phyloP scores from a whole-genome alignment of 2,888 invertebrate species.

The Aphodius sticticus region DNA sequence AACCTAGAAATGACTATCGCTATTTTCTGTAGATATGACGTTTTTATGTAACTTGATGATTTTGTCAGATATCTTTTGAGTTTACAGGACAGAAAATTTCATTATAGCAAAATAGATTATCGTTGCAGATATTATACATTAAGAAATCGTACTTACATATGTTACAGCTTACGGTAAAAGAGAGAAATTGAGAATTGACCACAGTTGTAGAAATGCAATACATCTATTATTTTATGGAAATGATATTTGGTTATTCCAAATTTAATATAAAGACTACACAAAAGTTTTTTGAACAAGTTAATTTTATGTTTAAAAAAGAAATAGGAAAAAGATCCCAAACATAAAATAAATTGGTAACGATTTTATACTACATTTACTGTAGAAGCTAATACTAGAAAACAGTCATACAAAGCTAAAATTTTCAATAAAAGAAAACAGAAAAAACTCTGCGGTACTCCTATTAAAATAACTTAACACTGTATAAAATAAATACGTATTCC shows the following conservation, averaged over 20 bases:
- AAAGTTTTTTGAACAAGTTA: not conserved
- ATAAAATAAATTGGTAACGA: too few relatives aligned
- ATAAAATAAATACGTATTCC: conserved; percentile 5
- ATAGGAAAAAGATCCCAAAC: too few relatives aligned
- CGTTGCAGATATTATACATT: not conserved
- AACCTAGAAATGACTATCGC: not conserved
- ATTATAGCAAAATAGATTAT: not conserved
- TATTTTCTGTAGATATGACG: not conserved
- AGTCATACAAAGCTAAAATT: not conserved
- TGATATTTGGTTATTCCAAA: not conserved
- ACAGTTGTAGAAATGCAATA: not conserved
- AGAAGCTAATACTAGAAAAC: not conserved
- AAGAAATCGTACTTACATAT: not conserved
- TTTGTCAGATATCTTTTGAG: not conserved
- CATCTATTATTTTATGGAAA: not conserved
- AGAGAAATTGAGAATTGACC: not conserved
- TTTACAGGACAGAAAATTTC: not conserved
- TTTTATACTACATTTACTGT: too few relatives aligned
- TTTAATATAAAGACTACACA: not conserved
- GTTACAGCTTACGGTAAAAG: not conserved
- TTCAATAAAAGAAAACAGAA: not conserved
- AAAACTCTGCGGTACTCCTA: conserved; percentile 13
- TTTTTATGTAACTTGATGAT: not conserved
- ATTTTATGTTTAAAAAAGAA: too few relatives aligned
- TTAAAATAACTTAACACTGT: conserved; percentile 13